Base-by-base conservation (phyloP, 2,888 invertebrate species). In the Tenthredo mesomela region DNA sequence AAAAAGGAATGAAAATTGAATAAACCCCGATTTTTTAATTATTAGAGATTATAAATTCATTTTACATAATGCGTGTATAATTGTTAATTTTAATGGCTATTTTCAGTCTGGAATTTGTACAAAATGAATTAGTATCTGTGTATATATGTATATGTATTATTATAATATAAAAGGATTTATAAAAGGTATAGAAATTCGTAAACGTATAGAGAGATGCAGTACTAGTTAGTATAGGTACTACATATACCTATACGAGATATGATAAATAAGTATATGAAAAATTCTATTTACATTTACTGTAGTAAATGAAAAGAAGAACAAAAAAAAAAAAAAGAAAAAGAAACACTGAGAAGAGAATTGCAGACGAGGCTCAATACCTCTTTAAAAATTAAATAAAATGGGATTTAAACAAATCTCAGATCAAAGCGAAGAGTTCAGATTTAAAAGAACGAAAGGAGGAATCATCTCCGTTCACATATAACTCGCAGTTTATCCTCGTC, bases 251-350 rank as follows among this genome's bases (percentile, higher is more conserved):
- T n/a, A 21, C n/a, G 58, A 21, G 58, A 58, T 18, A n/a, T 58
- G 58, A 83, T 67, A 70, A 33, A 83, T 67, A 83, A 37, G 37
- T 70, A 71, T 71, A 83, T 83, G 33, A 70, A 70, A 70, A 37
- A 18, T 70, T 70, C 3, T 70, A 33, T 70, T 25, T 18, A 70
- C 37, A 33, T 70, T 70, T n/a, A 33, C 18, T 37, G 29, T 37
- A 15, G 7, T 70, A 18, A 18, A 33, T 18, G 33, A 37, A 33
- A 15, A 67, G 12, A 2, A 65, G 0, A 65, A 25, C 15, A n/a
- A 7, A 12, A 1, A 3, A 25, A 65, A 65, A 33, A 67, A 25
- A 15, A 15, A 25, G 2, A 25, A 2, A 33, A 33, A 18, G 29
- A 29, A 2, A 29, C 18, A 33, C n/a, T 18, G 70, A 61, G 61